Evolutionary conservation across 2,113 vertebrate genomes (phyloP), one percentile per base, ranked within the genome.

Genomic region (Thunnus maccoyii): DNA sequence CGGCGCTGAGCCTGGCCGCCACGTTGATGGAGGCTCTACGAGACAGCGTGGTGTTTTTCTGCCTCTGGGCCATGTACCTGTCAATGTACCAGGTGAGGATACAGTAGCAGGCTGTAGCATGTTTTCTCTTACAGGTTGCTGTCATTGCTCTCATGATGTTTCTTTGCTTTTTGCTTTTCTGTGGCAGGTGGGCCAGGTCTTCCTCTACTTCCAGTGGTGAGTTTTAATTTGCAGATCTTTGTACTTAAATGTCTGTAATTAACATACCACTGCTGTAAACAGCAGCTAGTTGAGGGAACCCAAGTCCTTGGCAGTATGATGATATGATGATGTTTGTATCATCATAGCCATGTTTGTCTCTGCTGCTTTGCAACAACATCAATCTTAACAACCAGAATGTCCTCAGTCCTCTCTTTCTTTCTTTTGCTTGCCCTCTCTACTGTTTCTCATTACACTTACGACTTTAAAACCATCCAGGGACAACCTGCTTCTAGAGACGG

Each of bases 181-280:
- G 12, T 79, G 85, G 52, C 94, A 99, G 98, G 97, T 99, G 86
- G 98, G 98, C 5, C 98, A 99, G 80, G 97, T 99, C 15, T 99
- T 99, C 80, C 96, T 99, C 48, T 99, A 98, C 89, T 99, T 99
- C 92, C 98, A 99, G 91, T 99, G 98, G 98, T 99, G 94, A 98
- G 98, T 97, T 30, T 30, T 3, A 2, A 73, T 64, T 64, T 20
- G 14, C 18, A 11, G 46, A 30, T 30, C 12, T 57, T 78, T 46
- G 3, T 56, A 12, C 3, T 58, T 47, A 32, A 0, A 18, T 25
- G 48, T 54, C 25, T 36, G 47, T 73, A 32, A 72, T 79, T 76
- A 75, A 20, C 32, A 72, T n/a, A 27, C 36, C 51, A 13, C 12
- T 61, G 51, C 30, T 72, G 44, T 36, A 17, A 76, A 72, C 47